Percentiles rank a stretch among this genome's conserved stretches.
Evolutionary conservation across 2,113 vertebrate genomes (phyloP).

Genomic region (Cnemophilus loriae): DNA sequence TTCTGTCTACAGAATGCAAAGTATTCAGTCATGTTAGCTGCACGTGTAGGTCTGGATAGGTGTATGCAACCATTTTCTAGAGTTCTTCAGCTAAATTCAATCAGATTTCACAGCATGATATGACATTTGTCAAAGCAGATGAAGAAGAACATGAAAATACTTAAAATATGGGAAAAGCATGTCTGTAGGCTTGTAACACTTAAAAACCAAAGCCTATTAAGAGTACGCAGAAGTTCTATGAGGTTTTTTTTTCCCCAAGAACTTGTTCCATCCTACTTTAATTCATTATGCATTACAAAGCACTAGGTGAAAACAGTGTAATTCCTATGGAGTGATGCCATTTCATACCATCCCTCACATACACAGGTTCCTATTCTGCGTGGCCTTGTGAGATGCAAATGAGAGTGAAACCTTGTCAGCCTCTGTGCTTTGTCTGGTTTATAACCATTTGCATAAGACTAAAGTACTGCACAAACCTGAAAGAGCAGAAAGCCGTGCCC

Average conservation of each 20-base stretch:
- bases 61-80: background rate
- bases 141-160: background rate
- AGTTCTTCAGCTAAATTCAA: background rate
- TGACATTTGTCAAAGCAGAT: background rate
- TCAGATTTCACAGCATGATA: background rate
- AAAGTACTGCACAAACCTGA: background rate
- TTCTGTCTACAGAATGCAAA: background rate
- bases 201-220: background rate
- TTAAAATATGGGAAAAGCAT: background rate
- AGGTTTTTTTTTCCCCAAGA: accelerated
- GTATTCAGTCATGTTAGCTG: background rate
- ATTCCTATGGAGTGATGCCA: background rate
- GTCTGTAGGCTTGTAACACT: background rate
- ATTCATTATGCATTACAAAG: background rate
- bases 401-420: background rate
- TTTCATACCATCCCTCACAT: background rate
- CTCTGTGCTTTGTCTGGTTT: background rate
- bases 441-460: background rate
- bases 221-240: background rate
- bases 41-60: background rate
- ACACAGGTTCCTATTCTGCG: background rate
- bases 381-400: background rate
- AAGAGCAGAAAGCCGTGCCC: background rate
- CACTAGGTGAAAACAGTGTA: background rate
- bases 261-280: background rate